Percentiles rank a stretch among this genome's conserved stretches.
These are phyloP conservation scores for Minunthozetes semirufus DNA, from an alignment of 2,888 invertebrate species.

Conservation along the genomic window DNA sequence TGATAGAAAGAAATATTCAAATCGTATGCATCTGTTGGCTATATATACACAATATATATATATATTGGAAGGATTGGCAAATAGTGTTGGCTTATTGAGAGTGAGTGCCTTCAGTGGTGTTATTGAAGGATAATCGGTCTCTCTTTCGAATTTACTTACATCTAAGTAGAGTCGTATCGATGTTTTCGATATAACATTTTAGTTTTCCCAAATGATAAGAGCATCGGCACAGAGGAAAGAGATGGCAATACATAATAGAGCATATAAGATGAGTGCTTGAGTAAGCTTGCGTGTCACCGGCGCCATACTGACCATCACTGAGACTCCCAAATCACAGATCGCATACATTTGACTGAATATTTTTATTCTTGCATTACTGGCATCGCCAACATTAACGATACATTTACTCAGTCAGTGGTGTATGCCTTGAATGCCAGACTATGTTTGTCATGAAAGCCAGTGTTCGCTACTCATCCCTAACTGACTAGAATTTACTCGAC, in stretches of 20 bases:
- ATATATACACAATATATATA: not conserved
- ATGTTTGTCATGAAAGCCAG: not conserved
- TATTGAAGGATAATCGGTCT: conserved; percentile 18
- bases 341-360: conserved; percentile 21
- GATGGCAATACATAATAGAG: not conserved
- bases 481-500: no score
- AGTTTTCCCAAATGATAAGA: conserved; percentile 19
- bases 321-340: conserved; percentile 32
- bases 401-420: conserved; percentile 23
- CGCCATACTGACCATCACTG: conserved; percentile 29
- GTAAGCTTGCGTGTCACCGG: conserved; percentile 30
- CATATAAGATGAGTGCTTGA: conserved; percentile 14
- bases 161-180: not conserved
- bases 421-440: conserved; percentile 5
- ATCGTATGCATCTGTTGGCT: conserved; percentile 12
- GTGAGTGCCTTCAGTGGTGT: conserved; percentile 3
- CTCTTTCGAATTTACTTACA: conserved; percentile 10
- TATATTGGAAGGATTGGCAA: not conserved
- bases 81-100: conserved; percentile 19
- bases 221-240: conserved; percentile 18
- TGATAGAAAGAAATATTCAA: conserved; percentile 13
- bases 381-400: conserved; percentile 15
- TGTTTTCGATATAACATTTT: conserved; percentile 21
- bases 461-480: not conserved
- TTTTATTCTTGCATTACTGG: not conserved